A percentile compares a stretch with the other conserved stretches of the same genome.
These are phyloP conservation scores for Doryteuthis pealeii DNA, from an alignment of 1,140 invertebrate genomes.

Conservation along the genomic window DNA sequence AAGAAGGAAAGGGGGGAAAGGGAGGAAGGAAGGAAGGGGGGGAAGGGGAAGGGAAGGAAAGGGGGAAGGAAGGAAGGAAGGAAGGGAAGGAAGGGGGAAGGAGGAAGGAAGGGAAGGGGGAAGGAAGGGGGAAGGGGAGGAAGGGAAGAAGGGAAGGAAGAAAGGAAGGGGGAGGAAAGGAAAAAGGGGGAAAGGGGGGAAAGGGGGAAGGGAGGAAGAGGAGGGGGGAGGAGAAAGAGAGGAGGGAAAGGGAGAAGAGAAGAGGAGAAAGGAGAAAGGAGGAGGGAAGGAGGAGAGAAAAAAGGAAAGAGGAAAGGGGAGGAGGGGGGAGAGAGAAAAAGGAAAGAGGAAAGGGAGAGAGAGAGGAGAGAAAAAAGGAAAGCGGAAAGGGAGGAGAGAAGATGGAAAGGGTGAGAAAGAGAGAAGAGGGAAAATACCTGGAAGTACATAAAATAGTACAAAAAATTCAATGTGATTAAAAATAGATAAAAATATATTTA, in stretches of 20 bases:
- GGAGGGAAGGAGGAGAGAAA: constrained; percentile 37
- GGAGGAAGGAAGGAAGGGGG: neutral
- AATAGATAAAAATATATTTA: too few relatives aligned
- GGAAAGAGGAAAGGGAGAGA: constrained; percentile 32
- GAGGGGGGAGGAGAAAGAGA: constrained; percentile 5
- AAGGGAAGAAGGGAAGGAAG: neutral
- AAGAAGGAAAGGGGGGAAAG: neutral
- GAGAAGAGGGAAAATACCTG: too few relatives aligned
- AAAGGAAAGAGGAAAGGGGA: constrained; percentile 43
- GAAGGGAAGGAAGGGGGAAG: too few relatives aligned
- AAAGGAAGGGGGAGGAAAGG: neutral
- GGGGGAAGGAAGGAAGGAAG: neutral
- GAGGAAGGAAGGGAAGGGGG: too few relatives aligned
- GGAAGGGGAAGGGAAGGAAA: neutral
- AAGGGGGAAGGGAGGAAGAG: neutral
- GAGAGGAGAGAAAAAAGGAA: constrained; percentile 32
- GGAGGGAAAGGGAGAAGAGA: constrained; percentile 9
- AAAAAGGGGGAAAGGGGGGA: neutral
- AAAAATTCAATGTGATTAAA: too few relatives aligned
- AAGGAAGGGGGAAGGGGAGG: neutral
- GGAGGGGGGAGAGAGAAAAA: constrained; percentile 37
- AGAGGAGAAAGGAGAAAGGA: neutral
- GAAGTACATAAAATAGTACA: too few relatives aligned
- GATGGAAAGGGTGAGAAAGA: too few relatives aligned
- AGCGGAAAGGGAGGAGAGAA: too few relatives aligned